Conservation (phyloP, 2,797 vertebrate genomes). For the Peromyscus melanophrys region DNA sequence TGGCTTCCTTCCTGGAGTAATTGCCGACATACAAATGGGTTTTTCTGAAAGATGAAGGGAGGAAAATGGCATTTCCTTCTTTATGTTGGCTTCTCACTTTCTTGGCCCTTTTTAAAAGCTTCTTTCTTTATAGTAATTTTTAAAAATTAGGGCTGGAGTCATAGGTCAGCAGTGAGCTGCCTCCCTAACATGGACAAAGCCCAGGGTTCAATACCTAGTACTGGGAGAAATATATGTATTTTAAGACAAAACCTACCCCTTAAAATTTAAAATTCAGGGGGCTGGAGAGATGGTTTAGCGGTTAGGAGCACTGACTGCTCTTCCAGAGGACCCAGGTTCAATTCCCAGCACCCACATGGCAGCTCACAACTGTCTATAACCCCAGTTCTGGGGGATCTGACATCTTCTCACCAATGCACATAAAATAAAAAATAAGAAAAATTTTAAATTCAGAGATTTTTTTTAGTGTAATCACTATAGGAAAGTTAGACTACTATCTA, state of each 20-base stretch:
- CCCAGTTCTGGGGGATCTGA: too few species aligned
- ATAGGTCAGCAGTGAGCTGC: background rate
- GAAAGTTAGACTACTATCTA: background rate
- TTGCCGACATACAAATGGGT: background rate
- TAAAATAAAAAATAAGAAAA: background rate
- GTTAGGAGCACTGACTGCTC: too few species aligned
- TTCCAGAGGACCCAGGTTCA: too few species aligned
- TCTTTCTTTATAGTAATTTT: background rate
- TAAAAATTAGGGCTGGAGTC: background rate
- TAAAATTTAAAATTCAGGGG: background rate
- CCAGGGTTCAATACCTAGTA: background rate
- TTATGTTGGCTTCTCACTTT: background rate
- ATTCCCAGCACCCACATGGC: too few species aligned
- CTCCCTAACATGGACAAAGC: background rate
- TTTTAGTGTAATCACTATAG: constrained; percentile 37
- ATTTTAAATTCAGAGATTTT: background rate
- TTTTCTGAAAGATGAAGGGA: background rate
- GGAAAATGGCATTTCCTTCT: background rate
- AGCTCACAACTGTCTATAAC: too few species aligned
- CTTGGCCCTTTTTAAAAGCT: background rate
- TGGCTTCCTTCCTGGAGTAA: background rate
- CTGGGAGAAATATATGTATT: background rate
- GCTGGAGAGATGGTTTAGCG: too few species aligned
- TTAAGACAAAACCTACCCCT: background rate
- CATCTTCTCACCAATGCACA: too few species aligned